A percentile compares a stretch with the other conserved stretches of the same genome.
Conservation (phyloP, 2,888 invertebrate species). For the Amphipoea lucens region DNA sequence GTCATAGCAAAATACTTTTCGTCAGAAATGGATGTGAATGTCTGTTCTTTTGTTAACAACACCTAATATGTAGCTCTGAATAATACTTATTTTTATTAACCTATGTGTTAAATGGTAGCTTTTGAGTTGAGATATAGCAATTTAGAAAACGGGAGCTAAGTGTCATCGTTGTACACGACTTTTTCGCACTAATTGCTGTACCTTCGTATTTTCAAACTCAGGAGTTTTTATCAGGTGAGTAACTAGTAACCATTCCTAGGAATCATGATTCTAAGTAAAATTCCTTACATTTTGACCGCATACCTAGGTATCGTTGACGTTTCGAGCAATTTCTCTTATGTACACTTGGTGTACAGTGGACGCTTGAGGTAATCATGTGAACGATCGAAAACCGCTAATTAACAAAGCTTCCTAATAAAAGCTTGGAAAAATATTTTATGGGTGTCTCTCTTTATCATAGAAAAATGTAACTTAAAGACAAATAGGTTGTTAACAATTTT, state of each 20-base stretch:
- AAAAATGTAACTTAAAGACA: too few species aligned
- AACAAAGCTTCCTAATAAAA: background rate
- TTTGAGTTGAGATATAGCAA: background rate
- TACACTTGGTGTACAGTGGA: too few species aligned
- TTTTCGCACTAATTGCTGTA: background rate
- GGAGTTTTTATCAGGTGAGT: background rate
- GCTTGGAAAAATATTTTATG: background rate
- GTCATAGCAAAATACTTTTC: background rate
- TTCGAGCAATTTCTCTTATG: too few species aligned
- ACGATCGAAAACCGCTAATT: background rate
- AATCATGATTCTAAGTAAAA: too few species aligned
- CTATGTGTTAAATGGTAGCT: background rate
- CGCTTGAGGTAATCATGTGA: too few species aligned
- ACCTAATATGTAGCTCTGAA: background rate
- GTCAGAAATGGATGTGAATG: background rate
- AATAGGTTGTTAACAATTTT: background rate
- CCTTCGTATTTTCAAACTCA: background rate
- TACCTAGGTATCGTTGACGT: too few species aligned
- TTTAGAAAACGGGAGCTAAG: background rate
- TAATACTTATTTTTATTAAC: too few species aligned
- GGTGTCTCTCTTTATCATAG: too few species aligned
- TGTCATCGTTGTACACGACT: background rate
- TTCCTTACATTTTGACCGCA: too few species aligned
- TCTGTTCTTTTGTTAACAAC: background rate
- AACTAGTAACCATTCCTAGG: background rate